These are phyloP conservation scores for Philotrypesis tridentata DNA, from an alignment of 1,140 invertebrate species.

Conservation along the genomic window DNA sequence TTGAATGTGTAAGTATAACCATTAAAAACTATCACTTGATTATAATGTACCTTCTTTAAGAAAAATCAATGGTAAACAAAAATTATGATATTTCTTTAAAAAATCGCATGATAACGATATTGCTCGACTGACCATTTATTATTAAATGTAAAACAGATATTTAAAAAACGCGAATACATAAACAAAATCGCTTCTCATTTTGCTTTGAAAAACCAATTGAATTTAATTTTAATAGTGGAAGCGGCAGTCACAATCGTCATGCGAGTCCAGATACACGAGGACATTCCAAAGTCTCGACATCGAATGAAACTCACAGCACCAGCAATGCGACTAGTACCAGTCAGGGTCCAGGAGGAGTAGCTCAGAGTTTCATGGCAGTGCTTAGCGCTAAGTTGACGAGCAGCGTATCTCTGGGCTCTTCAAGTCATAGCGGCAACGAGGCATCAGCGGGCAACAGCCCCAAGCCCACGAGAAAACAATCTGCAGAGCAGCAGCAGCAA, in stretches of 20 bases:
- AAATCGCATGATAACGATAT: neutral
- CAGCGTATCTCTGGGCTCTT: constrained; percentile 59
- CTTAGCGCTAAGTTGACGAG: constrained; percentile 81
- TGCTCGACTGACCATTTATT: neutral
- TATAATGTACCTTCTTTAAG: neutral
- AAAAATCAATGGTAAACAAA: neutral
- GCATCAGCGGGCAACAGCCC: constrained; percentile 67
- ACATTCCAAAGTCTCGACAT: neutral
- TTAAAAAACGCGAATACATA: too few species aligned
- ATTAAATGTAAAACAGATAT: neutral
- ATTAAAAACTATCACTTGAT: neutral
- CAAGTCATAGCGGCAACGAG: constrained; percentile 55
- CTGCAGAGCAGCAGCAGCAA: constrained; percentile 35
- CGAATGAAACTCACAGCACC: neutral
- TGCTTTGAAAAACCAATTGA: neutral
- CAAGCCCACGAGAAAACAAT: constrained; percentile 61
- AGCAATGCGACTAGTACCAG: neutral
- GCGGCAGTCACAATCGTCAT: constrained; percentile 18
- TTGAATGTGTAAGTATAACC: neutral
- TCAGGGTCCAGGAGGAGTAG: constrained; percentile 73
- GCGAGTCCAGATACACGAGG: constrained; percentile 23
- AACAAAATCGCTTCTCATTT: neutral
- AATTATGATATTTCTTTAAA: neutral
- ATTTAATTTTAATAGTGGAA: neutral
- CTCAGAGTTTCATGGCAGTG: constrained; percentile 81